Conservation (phyloP, 2,888 invertebrate genomes). For the Agrotis ipsilon region DNA sequence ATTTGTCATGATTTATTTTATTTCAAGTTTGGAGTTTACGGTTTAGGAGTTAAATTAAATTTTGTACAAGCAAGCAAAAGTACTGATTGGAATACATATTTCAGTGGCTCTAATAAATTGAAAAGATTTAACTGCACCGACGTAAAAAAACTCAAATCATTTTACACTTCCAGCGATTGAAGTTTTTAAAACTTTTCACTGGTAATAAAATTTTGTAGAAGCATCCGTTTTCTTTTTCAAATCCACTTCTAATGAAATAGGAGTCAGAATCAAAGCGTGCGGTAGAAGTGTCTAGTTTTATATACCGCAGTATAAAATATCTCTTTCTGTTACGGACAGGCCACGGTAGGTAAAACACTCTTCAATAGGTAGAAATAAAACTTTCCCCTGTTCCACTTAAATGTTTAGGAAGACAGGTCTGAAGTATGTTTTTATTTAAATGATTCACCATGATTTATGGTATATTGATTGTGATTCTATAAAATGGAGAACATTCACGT, state of each 20-base stretch:
- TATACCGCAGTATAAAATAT: too few relatives aligned
- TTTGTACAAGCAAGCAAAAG: constrained; percentile 7
- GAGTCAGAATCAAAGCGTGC: constrained; percentile 10
- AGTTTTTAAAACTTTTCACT: constrained; percentile 24
- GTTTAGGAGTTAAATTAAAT: constrained; percentile 44
- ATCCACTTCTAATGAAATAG: constrained; percentile 7
- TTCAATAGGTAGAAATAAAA: too few relatives aligned
- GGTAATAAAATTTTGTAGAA: constrained; percentile 9
- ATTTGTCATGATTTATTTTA: constrained; percentile 63
- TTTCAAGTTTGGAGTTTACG: constrained; percentile 47
- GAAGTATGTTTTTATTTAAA: too few relatives aligned
- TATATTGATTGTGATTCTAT: not conserved
- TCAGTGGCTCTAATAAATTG: constrained; percentile 4
- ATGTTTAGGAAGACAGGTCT: too few relatives aligned
- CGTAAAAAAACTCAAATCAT: not conserved
- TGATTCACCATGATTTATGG: not conserved
- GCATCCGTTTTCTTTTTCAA: constrained; percentile 6
- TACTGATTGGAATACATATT: constrained; percentile 42
- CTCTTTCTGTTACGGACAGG: not conserved
- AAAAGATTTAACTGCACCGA: not conserved
- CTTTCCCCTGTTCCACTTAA: too few relatives aligned
- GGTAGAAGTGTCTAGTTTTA: not conserved
- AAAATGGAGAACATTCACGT: not conserved
- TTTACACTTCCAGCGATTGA: constrained; percentile 18
- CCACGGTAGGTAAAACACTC: not conserved